Conservation (phyloP, 2,888 invertebrate species). For the Pachymerium ferrugineum region DNA sequence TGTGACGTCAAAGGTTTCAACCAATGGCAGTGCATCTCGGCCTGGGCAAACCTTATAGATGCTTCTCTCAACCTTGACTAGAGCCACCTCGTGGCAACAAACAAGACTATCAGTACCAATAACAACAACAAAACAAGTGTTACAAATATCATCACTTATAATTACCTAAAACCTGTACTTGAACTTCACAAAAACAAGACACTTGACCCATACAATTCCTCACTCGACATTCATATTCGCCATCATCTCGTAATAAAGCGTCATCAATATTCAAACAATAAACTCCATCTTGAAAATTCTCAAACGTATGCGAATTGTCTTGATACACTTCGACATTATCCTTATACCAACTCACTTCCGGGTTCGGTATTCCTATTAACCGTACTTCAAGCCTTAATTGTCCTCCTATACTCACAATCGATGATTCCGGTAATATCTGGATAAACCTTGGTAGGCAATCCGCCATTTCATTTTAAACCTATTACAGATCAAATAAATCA, state of each 20-base stretch:
- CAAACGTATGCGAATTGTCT: neutral
- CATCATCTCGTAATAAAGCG: slow-evolving; percentile 33
- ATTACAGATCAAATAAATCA: neutral
- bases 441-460: neutral
- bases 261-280: slow-evolving; percentile 21
- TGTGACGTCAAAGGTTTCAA: no score
- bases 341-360: slow-evolving; percentile 11
- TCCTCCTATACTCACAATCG: neutral
- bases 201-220: slow-evolving; percentile 34
- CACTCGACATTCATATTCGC: slow-evolving; percentile 36
- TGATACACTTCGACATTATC: neutral
- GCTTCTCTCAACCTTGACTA: no score
- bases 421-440: neutral
- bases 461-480: neutral
- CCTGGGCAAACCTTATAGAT: no score
- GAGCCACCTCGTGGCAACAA: no score
- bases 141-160: neutral
- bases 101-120: no score
- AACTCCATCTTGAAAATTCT: neutral
- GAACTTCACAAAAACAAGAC: slow-evolving; percentile 35
- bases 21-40: no score
- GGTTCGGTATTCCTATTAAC: neutral
- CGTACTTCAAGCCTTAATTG: neutral
- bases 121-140: no score
- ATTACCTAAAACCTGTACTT: slow-evolving; percentile 25